A percentile compares a stretch with the other conserved stretches of the same genome.
Conservation (phyloP, 2,113 vertebrate species). For the Campylomormyrus tamandua region DNA sequence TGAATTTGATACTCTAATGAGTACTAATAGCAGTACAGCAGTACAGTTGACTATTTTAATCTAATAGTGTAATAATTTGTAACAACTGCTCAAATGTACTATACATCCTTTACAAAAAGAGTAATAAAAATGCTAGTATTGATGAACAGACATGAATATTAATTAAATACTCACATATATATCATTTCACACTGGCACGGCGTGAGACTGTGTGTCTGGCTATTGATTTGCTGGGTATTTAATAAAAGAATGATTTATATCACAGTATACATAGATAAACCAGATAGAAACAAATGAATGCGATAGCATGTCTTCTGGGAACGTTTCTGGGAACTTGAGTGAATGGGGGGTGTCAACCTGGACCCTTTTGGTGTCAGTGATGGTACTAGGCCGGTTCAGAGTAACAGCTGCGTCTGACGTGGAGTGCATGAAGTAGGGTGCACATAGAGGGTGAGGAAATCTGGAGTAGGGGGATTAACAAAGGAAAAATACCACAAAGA, state of each 20-base stretch:
- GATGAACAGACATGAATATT: background rate
- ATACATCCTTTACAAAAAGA: background rate
- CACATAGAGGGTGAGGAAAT: background rate
- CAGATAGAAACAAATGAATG: background rate
- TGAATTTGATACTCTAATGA: background rate
- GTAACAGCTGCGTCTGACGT: slow-evolving; percentile 21
- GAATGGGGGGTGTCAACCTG: background rate
- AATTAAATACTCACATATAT: background rate
- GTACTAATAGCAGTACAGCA: background rate
- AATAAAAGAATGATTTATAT: background rate
- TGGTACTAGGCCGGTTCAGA: background rate
- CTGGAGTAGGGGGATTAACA: background rate
- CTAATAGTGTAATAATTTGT: background rate
- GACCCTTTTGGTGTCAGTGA: background rate
- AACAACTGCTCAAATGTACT: background rate
- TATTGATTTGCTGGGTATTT: background rate
- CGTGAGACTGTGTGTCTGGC: background rate
- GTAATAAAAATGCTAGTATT: background rate
- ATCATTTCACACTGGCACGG: background rate
- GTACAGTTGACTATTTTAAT: background rate
- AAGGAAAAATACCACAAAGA: slow-evolving; percentile 1
- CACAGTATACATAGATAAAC: background rate
- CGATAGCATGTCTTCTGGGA: background rate
- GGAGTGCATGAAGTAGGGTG: background rate
- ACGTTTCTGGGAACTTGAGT: background rate